A percentile compares a stretch with the other conserved stretches of the same genome.
These are phyloP conservation scores for Antrozous pallidus DNA, from an alignment of 2,797 vertebrate genomes.

Conservation along the genomic window DNA sequence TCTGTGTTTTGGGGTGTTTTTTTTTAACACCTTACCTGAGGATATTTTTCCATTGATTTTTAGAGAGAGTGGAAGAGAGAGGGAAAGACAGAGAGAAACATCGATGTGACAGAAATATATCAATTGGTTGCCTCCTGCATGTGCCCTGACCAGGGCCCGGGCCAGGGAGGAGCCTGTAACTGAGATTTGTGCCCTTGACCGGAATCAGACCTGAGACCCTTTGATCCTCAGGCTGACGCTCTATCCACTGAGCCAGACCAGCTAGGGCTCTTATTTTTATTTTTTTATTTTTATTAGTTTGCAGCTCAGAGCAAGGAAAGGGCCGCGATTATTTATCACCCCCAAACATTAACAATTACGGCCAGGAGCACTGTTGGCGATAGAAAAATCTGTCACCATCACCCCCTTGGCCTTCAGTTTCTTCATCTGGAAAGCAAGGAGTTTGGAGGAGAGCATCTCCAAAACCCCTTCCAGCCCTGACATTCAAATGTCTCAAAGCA, in stretches of 20 bases:
- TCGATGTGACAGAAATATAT: too few relatives aligned
- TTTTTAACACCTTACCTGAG: too few relatives aligned
- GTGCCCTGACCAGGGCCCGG: too few relatives aligned
- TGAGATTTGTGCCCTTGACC: too few relatives aligned
- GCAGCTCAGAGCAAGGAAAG: neutral
- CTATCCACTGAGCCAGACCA: too few relatives aligned
- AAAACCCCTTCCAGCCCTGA: neutral
- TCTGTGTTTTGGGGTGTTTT: neutral
- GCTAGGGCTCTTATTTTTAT: neutral
- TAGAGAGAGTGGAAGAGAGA: too few relatives aligned
- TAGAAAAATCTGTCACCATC: neutral
- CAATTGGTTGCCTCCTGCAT: too few relatives aligned
- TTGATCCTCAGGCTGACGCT: too few relatives aligned
- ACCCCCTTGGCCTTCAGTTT: neutral
- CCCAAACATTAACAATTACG: neutral
- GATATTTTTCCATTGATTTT: too few relatives aligned
- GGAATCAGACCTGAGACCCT: too few relatives aligned
- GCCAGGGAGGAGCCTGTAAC: too few relatives aligned
- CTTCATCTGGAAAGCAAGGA: neutral
- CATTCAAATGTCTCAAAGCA: neutral
- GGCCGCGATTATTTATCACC: neutral
- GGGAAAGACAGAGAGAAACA: too few relatives aligned
- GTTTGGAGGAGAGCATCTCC: neutral
- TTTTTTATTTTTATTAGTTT: constrained; percentile 4
- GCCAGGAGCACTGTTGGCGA: neutral